Percentiles rank a stretch among this genome's conserved stretches.
These are phyloP conservation scores for Cladorhizidae sp. DNA, from an alignment of 37 sponge, comb jelly and placozoan genomes.

Conservation along the genomic window DNA sequence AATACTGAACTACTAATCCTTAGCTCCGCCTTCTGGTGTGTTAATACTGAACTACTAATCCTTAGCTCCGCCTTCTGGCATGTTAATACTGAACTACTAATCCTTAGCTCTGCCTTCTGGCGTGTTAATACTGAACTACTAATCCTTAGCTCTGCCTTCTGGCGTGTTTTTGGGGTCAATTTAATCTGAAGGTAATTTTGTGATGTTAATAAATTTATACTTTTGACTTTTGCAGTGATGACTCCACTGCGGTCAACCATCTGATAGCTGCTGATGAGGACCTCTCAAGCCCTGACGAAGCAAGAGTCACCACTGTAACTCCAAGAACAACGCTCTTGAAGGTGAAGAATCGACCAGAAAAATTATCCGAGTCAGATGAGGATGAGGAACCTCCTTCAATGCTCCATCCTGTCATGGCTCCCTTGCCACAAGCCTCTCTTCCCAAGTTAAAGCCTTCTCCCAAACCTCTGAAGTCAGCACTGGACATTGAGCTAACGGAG, in stretches of 20 bases:
- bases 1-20: too few species aligned
- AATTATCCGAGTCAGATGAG: not conserved
- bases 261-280: conserved; percentile 56
- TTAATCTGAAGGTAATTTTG: too few species aligned
- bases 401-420: not conserved
- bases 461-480: conserved; percentile 41
- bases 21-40: too few species aligned
- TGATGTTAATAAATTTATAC: not conserved
- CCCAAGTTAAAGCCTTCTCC: not conserved
- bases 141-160: too few species aligned
- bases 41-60: too few species aligned
- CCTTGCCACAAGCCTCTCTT: not conserved
- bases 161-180: too few species aligned
- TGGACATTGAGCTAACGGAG: conserved; percentile 59
- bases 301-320: not conserved
- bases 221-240: conserved; percentile 20
- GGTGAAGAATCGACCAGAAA: not conserved
- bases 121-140: too few species aligned
- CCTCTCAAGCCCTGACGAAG: conserved; percentile 49
- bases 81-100: too few species aligned
- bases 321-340: not conserved
- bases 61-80: too few species aligned
- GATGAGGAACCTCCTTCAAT: not conserved
- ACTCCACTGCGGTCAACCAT: conserved; percentile 27
- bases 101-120: too few species aligned